Evolutionary conservation across 2,888 invertebrate genomes (phyloP).

Genomic region (Agonopterix alstromeriana): DNA sequence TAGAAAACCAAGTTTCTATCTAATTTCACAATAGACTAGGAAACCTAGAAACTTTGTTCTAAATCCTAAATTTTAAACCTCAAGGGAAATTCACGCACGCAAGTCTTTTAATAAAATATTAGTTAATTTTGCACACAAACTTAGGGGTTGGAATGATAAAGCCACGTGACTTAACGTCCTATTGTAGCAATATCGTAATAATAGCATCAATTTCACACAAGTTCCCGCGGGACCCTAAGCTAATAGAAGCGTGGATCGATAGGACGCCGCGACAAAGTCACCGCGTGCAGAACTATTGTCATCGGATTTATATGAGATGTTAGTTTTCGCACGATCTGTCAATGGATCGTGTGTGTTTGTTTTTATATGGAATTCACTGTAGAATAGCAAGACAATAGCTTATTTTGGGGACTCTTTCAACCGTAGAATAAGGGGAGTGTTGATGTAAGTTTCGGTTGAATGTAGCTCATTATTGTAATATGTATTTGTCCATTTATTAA

Average conservation of each 20-base stretch:
- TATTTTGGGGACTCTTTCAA: no score
- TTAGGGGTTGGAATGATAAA: neutral
- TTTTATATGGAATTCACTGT: neutral
- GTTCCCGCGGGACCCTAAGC: slow-evolving; percentile 30
- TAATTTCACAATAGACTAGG: no score
- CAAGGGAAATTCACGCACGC: neutral
- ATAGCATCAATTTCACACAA: slow-evolving; percentile 56
- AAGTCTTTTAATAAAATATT: slow-evolving; percentile 10
- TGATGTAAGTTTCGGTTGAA: no score
- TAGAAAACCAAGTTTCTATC: no score
- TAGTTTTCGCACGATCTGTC: slow-evolving; percentile 38
- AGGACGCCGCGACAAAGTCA: slow-evolving; percentile 33
- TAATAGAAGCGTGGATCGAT: slow-evolving; percentile 25
- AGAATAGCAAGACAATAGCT: neutral
- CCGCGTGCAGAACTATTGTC: slow-evolving; percentile 19
- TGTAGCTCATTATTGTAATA: no score
- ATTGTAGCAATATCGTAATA: slow-evolving; percentile 28
- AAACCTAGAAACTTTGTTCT: no score
- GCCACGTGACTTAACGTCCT: slow-evolving; percentile 12
- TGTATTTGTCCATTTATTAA: no score
- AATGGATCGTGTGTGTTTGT: slow-evolving; percentile 11
- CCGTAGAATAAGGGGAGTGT: no score
- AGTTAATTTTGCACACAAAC: neutral
- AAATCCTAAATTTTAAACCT: neutral
- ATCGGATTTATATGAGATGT: slow-evolving; percentile 20